A percentile compares a stretch with the other conserved stretches of the same genome.
Evolutionary conservation across 2,113 vertebrate species (phyloP).

Genomic region (Chaetura pelagica): DNA sequence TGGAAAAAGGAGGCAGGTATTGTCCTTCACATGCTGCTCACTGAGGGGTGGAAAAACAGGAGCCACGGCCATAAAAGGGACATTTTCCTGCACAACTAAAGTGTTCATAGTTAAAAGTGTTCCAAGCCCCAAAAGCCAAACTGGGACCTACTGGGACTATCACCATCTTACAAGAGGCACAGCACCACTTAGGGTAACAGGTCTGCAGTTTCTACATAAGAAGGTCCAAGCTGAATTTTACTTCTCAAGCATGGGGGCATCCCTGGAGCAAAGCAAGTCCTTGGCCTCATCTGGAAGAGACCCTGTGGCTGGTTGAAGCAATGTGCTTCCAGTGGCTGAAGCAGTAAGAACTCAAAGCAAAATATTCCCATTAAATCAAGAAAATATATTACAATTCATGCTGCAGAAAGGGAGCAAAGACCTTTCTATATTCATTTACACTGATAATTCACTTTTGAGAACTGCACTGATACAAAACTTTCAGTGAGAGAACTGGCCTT

Average conservation of each 20-base stretch:
- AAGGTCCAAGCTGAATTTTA: not conserved
- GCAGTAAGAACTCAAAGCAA: not conserved
- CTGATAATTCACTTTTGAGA: not conserved
- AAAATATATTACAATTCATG: not conserved
- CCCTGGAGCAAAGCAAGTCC: not conserved
- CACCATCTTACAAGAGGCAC: not conserved
- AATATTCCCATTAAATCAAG: not conserved
- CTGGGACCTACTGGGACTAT: not conserved
- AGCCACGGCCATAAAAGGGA: not conserved
- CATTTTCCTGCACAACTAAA: not conserved
- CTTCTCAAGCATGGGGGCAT: not conserved
- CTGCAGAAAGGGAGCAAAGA: not conserved
- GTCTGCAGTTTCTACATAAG: not conserved
- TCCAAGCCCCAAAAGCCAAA: not conserved
- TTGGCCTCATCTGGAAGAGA: not conserved
- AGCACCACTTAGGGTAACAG: not conserved
- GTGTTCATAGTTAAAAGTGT: not conserved
- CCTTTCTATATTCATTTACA: not conserved
- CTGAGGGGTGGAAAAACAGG: not conserved
- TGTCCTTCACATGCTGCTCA: not conserved
- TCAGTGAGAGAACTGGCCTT: not conserved
- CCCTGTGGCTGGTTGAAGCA: not conserved
- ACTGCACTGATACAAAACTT: not conserved
- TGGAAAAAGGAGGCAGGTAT: not conserved
- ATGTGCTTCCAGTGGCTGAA: not conserved